Base-by-base conservation (phyloP, 2,113 vertebrate genomes). In the Pholis gunnellus region DNA sequence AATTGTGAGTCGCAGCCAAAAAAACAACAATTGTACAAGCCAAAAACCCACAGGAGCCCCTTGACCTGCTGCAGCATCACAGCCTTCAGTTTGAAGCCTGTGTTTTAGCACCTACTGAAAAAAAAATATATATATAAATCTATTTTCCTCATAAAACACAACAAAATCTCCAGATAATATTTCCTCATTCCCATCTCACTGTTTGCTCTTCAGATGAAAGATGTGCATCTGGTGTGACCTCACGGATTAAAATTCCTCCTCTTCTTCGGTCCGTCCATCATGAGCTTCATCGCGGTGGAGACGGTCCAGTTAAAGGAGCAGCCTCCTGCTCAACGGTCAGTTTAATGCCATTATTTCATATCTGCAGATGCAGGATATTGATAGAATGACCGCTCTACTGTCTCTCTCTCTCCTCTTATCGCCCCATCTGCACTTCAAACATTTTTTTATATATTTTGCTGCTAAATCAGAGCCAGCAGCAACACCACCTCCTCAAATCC, bases 211-310 rank as follows among this genome's bases (percentile, higher is more conserved):
- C 42, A 3, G 44, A 63, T 59, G 42, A 29, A 50, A 61, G 22
- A 48, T 36, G 57, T 56, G 38, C 54, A 77, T 72, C 56, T 72
- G 66, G 5, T 63, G 60, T 75, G 59, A 83, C 76, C 76, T 82
- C 54, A 25, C 2, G 2, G 64, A 83, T 83, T 72, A 71, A 80
- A 76, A 81, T 68, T 75, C 87, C 75, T 79, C 83, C 65, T 71
- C 69, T 71, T 66, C 50, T 20, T 57, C 72, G 31, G 74, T 81
- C 88, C 79, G 74, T 79, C 88, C 81, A 83, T 87, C 78, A 80
- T n/a, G 34, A 78, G 72, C 82, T 42, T 79, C 78, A 76, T 75
- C 57, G 25, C 1, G 42, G 75, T 72, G 78, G 0, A 79, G 29
- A 59, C 17, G 7, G 66, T 71, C 76, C 60, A 73, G 48, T 73